phyloP scores from a whole-genome alignment of 2,113 vertebrate species.

The Mugil cephalus region DNA sequence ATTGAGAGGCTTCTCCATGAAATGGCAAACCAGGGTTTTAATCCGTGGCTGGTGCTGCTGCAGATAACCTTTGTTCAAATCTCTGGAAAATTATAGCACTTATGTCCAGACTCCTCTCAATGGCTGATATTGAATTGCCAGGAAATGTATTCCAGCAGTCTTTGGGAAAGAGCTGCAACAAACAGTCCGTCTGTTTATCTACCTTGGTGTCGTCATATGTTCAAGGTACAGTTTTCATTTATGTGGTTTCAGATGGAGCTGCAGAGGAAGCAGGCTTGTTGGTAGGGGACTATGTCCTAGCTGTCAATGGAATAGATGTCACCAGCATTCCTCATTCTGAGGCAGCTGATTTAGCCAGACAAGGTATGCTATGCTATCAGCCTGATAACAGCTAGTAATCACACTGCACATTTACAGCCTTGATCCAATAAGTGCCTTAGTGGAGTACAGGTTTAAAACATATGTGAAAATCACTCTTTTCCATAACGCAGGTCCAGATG shows the following conservation, averaged over 20 bases:
- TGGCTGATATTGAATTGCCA: too few species aligned
- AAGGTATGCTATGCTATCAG: constrained; percentile 69
- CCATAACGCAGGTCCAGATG: constrained; percentile 84
- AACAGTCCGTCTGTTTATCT: too few species aligned
- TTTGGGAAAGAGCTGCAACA: too few species aligned
- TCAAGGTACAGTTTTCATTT: background rate
- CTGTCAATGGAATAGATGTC: constrained; percentile 92
- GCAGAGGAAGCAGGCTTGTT: constrained; percentile 92
- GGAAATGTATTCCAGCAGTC: too few species aligned
- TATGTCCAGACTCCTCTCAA: too few species aligned
- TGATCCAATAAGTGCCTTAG: background rate
- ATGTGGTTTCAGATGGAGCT: constrained; percentile 85
- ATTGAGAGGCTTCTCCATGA: too few species aligned
- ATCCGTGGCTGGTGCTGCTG: too few species aligned
- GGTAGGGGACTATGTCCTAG: constrained; percentile 89
- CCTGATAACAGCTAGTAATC: background rate
- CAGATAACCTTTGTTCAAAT: too few species aligned
- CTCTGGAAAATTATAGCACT: too few species aligned
- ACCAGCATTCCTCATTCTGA: constrained; percentile 90
- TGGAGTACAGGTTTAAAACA: background rate
- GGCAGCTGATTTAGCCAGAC: constrained; percentile 89
- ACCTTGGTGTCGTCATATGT: background rate
- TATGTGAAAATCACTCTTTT: background rate
- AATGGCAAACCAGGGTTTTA: too few species aligned
- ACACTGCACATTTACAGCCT: background rate